phyloP scores from a whole-genome alignment of 1,140 invertebrate species.

The Physella acuta region DNA sequence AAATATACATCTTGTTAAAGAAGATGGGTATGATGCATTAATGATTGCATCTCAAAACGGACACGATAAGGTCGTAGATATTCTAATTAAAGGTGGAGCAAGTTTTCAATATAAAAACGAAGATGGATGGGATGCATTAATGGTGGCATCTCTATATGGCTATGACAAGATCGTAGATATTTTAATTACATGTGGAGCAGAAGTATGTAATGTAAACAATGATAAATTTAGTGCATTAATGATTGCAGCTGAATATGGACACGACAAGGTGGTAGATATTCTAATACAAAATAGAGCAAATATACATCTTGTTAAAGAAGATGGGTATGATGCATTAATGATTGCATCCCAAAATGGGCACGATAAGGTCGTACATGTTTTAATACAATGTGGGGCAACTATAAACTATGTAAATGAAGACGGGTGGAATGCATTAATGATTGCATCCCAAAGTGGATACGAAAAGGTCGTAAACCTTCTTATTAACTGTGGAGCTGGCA shows the following conservation, averaged over 20 bases:
- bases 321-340: background rate
- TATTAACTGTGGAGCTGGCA: too few relatives aligned
- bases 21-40: background rate
- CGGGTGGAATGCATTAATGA: background rate
- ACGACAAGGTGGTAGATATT: background rate
- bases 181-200: too few relatives aligned
- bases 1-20: background rate
- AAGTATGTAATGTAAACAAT: too few relatives aligned
- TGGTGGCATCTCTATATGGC: too few relatives aligned
- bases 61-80: too few relatives aligned
- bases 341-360: background rate
- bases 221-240: too few relatives aligned
- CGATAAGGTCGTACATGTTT: background rate
- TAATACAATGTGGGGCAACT: background rate
- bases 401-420: background rate
- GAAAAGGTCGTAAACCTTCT: too few relatives aligned
- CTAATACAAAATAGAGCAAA: background rate
- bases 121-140: too few relatives aligned
- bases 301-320: background rate
- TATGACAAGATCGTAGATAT: too few relatives aligned
- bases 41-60: background rate
- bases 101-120: too few relatives aligned
- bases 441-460: background rate
- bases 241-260: background rate
- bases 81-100: too few relatives aligned